Conservation (phyloP, 2,888 invertebrate species). For the Plemyria rubiginata region DNA sequence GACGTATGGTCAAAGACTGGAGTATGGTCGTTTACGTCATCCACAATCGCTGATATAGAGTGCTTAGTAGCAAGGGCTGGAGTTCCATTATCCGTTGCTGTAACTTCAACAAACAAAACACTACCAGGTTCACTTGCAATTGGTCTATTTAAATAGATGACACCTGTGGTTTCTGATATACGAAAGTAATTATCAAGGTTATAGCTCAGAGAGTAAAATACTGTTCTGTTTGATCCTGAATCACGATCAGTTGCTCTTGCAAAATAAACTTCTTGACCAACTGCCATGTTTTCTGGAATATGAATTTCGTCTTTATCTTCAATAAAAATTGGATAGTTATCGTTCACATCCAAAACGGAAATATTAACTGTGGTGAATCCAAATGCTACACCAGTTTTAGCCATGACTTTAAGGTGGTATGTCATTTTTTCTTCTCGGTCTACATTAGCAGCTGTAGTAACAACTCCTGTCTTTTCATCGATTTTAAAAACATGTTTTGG, state of each 20-base stretch:
- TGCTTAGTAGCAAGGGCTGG: conserved; percentile 91
- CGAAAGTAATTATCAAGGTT: conserved; percentile 93
- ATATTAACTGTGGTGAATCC: conserved; percentile 93
- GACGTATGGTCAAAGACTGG: conserved; percentile 96
- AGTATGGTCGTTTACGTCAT: conserved; percentile 97
- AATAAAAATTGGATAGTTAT: conserved; percentile 94
- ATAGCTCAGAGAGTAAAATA: conserved; percentile 92
- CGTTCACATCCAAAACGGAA: conserved; percentile 94
- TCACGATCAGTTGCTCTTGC: conserved; percentile 95
- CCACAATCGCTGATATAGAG: conserved; percentile 88
- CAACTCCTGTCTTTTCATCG: conserved; percentile 90
- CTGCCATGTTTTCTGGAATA: conserved; percentile 95
- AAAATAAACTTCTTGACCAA: conserved; percentile 96
- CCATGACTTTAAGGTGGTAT: conserved; percentile 92
- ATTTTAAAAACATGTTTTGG: conserved; percentile 91
- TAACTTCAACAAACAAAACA: conserved; percentile 89
- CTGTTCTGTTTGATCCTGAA: conserved; percentile 93
- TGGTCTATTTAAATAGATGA: conserved; percentile 93
- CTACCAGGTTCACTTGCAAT: conserved; percentile 90
- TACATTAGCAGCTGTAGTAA: conserved; percentile 90
- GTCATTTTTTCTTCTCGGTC: conserved; percentile 92
- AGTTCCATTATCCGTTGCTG: conserved; percentile 93
- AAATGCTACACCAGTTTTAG: conserved; percentile 90
- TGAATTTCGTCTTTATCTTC: conserved; percentile 91
- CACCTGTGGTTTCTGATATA: conserved; percentile 94